Evolutionary conservation across 2,888 invertebrate species (phyloP), one percentile per base, ranked within the genome.

Genomic region (Caenorhabditis zanzibari): DNA sequence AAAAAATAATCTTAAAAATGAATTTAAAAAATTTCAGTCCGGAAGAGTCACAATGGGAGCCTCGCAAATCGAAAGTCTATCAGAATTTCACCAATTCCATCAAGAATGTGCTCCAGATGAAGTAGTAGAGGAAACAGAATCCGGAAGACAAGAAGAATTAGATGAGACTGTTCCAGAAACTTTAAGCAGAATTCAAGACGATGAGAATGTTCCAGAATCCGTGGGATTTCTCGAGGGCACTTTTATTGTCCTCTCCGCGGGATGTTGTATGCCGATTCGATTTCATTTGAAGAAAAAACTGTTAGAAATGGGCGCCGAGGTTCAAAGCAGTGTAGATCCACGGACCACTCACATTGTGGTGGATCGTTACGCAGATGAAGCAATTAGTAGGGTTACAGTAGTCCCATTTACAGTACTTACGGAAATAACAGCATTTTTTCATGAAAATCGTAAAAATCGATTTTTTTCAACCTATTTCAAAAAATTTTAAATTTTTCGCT

Each of bases 331-430:
- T 0, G 71, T 83, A 0, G 79, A 83, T 58, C 7, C 44, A 22
- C 58, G 47, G 4, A 83, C 83, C 0, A 83, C 83, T 1, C 83
- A 83, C 47, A n/a, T 83, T 4, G 74, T 83, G 19, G 79, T 83
- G 32, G 83, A 83, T 54, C 68, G 83, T n/a, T 83, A 83, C 56
- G 79, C 74, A 5, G 69, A 82, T 38, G 72, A 71, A n/a, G 9
- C 26, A 22, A n/a, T n/a, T n/a, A n/a, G n/a, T n/a, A n/a, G n/a
- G n/a, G n/a, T n/a, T n/a, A n/a, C n/a, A n/a, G n/a, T n/a, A n/a
- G n/a, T n/a, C n/a, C n/a, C n/a, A n/a, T n/a, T n/a, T n/a, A n/a
- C n/a, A n/a, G n/a, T n/a, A n/a, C n/a, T n/a, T n/a, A n/a, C n/a
- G n/a, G n/a, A n/a, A n/a, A n/a, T n/a, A n/a, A n/a, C n/a, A n/a